Conservation (phyloP, 1,140 invertebrate genomes). For the Teleogryllus occipitalis region DNA sequence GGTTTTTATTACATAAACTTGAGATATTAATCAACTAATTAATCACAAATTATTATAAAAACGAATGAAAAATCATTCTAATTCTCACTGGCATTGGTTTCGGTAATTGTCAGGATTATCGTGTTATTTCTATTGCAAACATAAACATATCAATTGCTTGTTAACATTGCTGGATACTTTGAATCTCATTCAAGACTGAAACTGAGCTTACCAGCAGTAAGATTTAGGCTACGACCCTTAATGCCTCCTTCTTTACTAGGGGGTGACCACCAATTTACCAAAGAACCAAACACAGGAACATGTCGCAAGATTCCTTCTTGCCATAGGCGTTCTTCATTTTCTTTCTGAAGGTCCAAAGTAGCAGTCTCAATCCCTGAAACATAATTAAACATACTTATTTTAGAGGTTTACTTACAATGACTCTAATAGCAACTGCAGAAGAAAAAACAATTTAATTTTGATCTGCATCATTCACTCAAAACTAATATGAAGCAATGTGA, state of each 20-base stretch:
- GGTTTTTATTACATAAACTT: no score
- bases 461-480: background rate
- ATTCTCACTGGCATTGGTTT: no score
- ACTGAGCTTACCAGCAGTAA: constrained; percentile 51
- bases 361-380: constrained; percentile 80
- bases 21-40: no score
- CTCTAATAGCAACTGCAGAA: background rate
- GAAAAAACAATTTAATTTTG: background rate
- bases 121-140: no score
- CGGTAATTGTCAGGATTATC: no score
- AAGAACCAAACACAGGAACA: constrained; percentile 83
- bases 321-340: constrained; percentile 81
- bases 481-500: background rate
- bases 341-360: constrained; percentile 79
- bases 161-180: no score
- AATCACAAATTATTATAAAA: no score
- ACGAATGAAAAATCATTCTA: no score
- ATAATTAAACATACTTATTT: constrained; percentile 21
- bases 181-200: background rate
- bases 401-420: background rate
- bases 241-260: constrained; percentile 58
- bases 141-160: no score
- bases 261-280: constrained; percentile 83
- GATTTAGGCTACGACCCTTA: constrained; percentile 81
- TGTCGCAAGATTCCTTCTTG: constrained; percentile 90